Evolutionary conservation across 2,888 invertebrate species (phyloP).

Genomic region (Acleris literana): DNA sequence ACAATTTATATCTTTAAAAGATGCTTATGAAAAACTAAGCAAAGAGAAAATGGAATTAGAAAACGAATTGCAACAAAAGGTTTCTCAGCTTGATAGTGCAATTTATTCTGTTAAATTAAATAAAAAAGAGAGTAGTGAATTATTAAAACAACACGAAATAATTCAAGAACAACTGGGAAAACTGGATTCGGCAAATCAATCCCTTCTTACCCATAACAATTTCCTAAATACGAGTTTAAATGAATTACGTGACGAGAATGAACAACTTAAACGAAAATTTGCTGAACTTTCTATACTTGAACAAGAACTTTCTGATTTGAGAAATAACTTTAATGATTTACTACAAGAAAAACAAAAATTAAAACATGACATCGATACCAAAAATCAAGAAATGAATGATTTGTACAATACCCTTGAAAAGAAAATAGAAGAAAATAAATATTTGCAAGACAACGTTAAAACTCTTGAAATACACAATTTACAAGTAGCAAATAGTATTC

Average conservation of each 20-base stretch:
- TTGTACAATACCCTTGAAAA: constrained; percentile 52
- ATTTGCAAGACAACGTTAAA: constrained; percentile 50
- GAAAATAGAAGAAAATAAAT: constrained; percentile 59
- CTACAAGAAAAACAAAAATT: constrained; percentile 50
- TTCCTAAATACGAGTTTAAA: constrained; percentile 47
- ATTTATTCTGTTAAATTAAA: constrained; percentile 48
- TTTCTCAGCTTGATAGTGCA: constrained; percentile 50
- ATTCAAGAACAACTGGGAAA: constrained; percentile 50
- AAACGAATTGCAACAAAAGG: constrained; percentile 51
- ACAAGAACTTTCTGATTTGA: constrained; percentile 47
- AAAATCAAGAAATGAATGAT: constrained; percentile 53
- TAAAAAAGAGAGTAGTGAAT: constrained; percentile 55
- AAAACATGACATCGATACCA: constrained; percentile 49
- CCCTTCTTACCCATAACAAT: constrained; percentile 51
- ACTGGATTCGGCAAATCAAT: constrained; percentile 47
- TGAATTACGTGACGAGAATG: constrained; percentile 45
- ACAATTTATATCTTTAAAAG: constrained; percentile 49
- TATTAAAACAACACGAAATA: constrained; percentile 50
- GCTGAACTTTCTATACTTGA: constrained; percentile 45
- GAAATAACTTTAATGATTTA: constrained; percentile 46
- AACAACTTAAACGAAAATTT: constrained; percentile 45
- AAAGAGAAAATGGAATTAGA: constrained; percentile 55
- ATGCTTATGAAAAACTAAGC: constrained; percentile 49
- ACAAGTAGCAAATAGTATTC: constrained; percentile 46
- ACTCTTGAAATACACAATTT: constrained; percentile 48